Conservation (phyloP, 2,888 invertebrate species). For the Protophormia terraenovae region DNA sequence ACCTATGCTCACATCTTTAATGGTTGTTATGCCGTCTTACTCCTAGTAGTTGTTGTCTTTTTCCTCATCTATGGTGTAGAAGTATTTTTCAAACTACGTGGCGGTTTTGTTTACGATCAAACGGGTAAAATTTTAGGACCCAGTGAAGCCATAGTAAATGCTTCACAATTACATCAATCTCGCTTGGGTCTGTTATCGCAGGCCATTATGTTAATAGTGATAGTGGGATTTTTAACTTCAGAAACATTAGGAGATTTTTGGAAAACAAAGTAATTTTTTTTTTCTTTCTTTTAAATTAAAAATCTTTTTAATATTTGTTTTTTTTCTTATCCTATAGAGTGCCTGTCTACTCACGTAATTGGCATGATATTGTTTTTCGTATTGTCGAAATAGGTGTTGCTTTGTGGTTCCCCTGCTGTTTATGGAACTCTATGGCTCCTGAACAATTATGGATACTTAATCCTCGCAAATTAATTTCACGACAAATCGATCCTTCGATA, state of each 20-base stretch:
- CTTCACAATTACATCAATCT: constrained; percentile 95
- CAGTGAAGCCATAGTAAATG: constrained; percentile 85
- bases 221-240: constrained; percentile 93
- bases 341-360: constrained; percentile 93
- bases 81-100: constrained; percentile 95
- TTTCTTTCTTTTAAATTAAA: too few species aligned
- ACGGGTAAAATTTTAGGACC: constrained; percentile 84
- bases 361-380: constrained; percentile 95
- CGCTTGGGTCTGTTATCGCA: constrained; percentile 93
- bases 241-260: constrained; percentile 96
- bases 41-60: constrained; percentile 94
- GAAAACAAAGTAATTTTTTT: constrained; percentile 90
- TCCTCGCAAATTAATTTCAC: constrained; percentile 91
- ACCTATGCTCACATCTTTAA: constrained; percentile 93
- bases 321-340: constrained; percentile 83
- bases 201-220: constrained; percentile 94
- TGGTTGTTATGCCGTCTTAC: constrained; percentile 94
- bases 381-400: constrained; percentile 95
- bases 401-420: constrained; percentile 96
- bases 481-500: constrained; percentile 84
- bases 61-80: constrained; percentile 97
- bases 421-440: constrained; percentile 98
- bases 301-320: neutral
- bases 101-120: constrained; percentile 90
- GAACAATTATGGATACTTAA: constrained; percentile 96